Percentiles rank a stretch among this genome's conserved stretches.
phyloP scores from a whole-genome alignment of 2,888 invertebrate genomes.

The Tetrapedia diversipes region DNA sequence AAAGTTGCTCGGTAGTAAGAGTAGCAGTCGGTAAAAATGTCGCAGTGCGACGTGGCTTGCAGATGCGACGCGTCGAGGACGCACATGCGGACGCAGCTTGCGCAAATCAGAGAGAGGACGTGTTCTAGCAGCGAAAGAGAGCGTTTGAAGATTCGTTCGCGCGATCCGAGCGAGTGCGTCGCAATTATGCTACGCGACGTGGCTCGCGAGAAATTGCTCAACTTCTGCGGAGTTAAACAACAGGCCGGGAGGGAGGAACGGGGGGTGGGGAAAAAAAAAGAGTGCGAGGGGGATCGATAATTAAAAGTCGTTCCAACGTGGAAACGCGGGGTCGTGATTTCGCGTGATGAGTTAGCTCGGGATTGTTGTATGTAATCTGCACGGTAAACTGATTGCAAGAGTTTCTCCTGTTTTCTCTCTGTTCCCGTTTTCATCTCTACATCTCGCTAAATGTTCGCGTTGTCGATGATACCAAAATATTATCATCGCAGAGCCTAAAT shows the following conservation, averaged over 20 bases:
- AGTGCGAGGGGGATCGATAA: constrained; percentile 29
- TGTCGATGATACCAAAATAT: too few relatives aligned
- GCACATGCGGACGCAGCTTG: not conserved
- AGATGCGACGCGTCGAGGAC: constrained; percentile 33
- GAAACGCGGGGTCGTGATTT: not conserved
- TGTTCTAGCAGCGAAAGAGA: constrained; percentile 1
- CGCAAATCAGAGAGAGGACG: not conserved
- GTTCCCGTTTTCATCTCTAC: too few relatives aligned
- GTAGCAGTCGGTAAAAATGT: constrained; percentile 34
- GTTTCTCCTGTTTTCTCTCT: too few relatives aligned
- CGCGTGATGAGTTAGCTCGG: too few relatives aligned
- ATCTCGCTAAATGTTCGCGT: too few relatives aligned
- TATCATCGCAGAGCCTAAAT: too few relatives aligned
- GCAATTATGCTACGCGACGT: constrained; percentile 23
- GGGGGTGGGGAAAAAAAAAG: too few relatives aligned
- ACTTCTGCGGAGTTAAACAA: not conserved
- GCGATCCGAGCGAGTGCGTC: constrained; percentile 11
- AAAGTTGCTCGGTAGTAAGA: not conserved
- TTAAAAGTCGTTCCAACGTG: constrained; percentile 21
- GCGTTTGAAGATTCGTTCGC: constrained; percentile 21
- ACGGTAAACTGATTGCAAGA: too few relatives aligned
- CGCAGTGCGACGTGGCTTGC: constrained; percentile 65
- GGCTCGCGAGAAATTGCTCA: not conserved
- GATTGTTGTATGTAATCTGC: not conserved
- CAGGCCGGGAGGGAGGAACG: not conserved